A percentile compares a stretch with the other conserved stretches of the same genome.
Conservation (phyloP, 2,113 vertebrate species). For the Dasyornis broadbenti region DNA sequence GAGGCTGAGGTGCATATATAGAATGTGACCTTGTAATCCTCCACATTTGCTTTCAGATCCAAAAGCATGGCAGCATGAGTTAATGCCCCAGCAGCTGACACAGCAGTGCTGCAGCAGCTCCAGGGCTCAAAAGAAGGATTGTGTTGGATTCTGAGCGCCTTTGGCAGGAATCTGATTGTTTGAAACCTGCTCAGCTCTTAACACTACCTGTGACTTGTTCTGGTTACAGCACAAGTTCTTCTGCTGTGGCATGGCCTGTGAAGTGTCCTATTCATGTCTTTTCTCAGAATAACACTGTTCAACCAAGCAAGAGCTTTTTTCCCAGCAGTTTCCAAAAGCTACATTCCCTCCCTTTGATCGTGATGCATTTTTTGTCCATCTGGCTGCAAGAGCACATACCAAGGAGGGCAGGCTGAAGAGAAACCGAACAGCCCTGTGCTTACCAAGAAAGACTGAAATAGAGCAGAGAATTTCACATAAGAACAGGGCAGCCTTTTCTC, state of each 20-base stretch:
- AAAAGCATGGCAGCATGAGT: rapidly evolving
- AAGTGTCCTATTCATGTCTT: background rate
- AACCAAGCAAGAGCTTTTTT: background rate
- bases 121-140: background rate
- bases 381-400: constrained; percentile 31
- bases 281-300: background rate
- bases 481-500: background rate
- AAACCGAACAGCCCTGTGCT: background rate
- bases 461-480: background rate
- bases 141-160: background rate
- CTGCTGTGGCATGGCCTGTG: background rate
- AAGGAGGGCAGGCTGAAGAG: background rate
- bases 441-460: background rate
- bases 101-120: background rate
- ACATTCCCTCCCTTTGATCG: background rate
- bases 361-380: background rate
- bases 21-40: background rate
- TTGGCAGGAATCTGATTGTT: background rate
- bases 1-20: background rate
- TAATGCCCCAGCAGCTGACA: background rate
- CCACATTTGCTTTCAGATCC: background rate
- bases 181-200: background rate
- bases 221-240: background rate
- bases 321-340: constrained; percentile 3
- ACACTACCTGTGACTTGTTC: background rate